A percentile compares a stretch with the other conserved stretches of the same genome.
phyloP scores from a whole-genome alignment of 2,113 vertebrate species.

The Athene cunicularia region DNA sequence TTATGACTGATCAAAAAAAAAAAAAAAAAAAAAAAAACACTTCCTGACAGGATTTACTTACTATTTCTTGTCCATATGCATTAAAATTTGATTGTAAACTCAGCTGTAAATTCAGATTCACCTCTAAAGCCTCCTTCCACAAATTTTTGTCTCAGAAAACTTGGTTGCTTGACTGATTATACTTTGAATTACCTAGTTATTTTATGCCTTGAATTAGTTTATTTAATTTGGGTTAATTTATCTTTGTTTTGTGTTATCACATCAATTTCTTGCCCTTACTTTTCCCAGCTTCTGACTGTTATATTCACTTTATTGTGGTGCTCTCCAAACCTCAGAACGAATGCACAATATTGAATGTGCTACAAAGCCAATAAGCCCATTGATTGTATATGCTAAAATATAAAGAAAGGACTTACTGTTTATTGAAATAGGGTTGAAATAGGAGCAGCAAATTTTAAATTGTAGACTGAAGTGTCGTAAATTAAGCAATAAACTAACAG shows the following conservation, averaged over 20 bases:
- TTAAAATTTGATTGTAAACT: background rate
- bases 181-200: background rate
- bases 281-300: background rate
- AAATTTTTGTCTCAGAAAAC: background rate
- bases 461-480: background rate
- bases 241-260: background rate
- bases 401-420: background rate
- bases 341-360: background rate
- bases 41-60: background rate
- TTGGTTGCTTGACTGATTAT: background rate
- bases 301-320: background rate
- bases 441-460: background rate
- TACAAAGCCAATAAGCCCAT: background rate
- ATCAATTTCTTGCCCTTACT: background rate
- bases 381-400: background rate
- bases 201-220: background rate
- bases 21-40: background rate
- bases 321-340: background rate
- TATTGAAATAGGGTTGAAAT: background rate
- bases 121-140: background rate
- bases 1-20: background rate
- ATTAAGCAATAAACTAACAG: background rate
- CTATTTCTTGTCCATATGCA: background rate
- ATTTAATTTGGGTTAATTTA: background rate
- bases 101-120: background rate